A percentile compares a stretch with the other conserved stretches of the same genome.
Evolutionary conservation across 1,140 invertebrate genomes (phyloP).

Genomic region (Cylas formicarius): DNA sequence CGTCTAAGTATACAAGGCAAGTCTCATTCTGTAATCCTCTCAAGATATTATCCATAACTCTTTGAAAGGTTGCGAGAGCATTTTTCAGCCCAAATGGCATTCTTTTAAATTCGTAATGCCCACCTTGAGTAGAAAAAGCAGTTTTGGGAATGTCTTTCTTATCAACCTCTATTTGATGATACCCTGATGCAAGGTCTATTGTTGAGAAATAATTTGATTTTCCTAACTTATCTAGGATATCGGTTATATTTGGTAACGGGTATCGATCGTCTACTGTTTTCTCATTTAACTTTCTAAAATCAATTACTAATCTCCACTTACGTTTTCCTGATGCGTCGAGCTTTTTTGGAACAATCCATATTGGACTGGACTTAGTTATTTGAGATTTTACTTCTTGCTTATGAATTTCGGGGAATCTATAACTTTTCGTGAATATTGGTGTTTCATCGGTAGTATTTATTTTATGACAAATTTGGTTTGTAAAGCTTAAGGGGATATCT

Average conservation of each 20-base stretch:
- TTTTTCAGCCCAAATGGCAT: conserved; percentile 25
- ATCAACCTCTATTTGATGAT: conserved; percentile 8
- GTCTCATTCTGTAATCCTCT: conserved; percentile 6
- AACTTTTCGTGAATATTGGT: no score
- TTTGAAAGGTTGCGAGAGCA: conserved; percentile 21
- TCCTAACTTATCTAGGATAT: conserved; percentile 5
- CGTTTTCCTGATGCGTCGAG: conserved; percentile 4
- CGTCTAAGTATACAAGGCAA: conserved; percentile 14
- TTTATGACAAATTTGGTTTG: no score
- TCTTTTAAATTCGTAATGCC: conserved; percentile 20
- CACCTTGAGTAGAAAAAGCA: conserved; percentile 12
- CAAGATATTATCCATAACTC: conserved; percentile 12
- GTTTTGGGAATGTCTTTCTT: conserved; percentile 16
- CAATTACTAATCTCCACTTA: conserved; percentile 1
- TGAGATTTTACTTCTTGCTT: no score
- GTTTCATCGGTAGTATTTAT: no score
- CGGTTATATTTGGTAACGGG: conserved; percentile 3
- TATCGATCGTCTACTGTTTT: conserved; percentile 2
- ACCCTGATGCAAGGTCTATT: conserved; percentile 1
- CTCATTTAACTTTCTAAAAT: conserved; percentile 3
- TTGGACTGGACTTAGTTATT: no score
- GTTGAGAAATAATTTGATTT: conserved; percentile 5
- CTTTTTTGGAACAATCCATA: conserved; percentile 8
- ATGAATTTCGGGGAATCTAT: no score
- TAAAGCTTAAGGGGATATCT: no score